Evolutionary conservation across 2,888 invertebrate species (phyloP), one percentile per base, ranked within the genome.

Genomic region (Pristionchus arcanus): DNA sequence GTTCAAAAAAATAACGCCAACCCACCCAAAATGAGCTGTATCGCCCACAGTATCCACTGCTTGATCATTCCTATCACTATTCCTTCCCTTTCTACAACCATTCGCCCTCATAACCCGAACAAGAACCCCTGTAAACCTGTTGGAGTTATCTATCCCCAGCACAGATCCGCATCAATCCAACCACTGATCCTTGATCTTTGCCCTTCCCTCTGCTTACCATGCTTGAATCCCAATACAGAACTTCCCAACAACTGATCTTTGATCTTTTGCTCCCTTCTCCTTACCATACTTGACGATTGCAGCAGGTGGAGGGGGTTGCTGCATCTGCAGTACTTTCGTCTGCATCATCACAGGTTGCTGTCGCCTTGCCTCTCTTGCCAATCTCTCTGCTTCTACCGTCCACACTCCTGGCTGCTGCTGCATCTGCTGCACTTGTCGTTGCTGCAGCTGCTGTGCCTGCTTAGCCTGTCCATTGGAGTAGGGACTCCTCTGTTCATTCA

Each of bases 371-470:
- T 88, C 87, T 63, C 87, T 88, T 4, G 55, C 71, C 74, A 88
- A 21, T 88, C 87, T 42, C 53, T 88, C 87, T 16, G 87, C 87
- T 34, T 88, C 87, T 15, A 88, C 74, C 11, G 74, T 88, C 87
- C 87, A 88, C 87, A 88, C 87, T 53, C 87, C 87, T 21, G 84
- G 55, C 59, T 59, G 59, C 34, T 28, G 84, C 83, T 83, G 49
- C 83, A 55, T 83, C 19, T 83, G 63, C 71, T 71, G 31, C 71
- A 71, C 34, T 21, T 71, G 71, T 34, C 31, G 31, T 34, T 71
- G 71, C 71, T 71, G 71, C 25, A 31, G 74, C 81, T 53, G 42
- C 53, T 42, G 49, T 15, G 37, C 37, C 34, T 25, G 49, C 49
- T 34, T 21, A 16, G 19, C 7, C 2, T 37, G 37, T 37, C 37